Evolutionary conservation across 2,888 invertebrate genomes (phyloP).

Genomic region (Pemphredon lugubris): DNA sequence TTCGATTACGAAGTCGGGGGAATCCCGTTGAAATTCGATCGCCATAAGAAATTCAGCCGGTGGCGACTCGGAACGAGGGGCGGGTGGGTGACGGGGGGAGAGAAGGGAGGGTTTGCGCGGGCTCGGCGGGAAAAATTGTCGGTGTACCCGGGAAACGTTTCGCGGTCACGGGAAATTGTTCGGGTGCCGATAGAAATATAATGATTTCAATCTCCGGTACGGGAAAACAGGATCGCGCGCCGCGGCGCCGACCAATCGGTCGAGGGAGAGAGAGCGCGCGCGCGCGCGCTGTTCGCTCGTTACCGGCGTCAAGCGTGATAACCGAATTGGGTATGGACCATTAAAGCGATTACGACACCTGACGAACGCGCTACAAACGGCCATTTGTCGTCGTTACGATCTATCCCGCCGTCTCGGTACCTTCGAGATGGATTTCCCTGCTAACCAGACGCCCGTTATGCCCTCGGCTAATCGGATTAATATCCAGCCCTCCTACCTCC

Average conservation of each 20-base stretch:
- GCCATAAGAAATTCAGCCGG: too few species aligned
- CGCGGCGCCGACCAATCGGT: conserved; percentile 2
- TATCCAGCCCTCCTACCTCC: conserved; percentile 8
- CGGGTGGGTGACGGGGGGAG: too few species aligned
- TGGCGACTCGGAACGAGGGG: too few species aligned
- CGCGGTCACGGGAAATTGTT: not conserved
- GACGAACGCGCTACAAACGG: conserved; percentile 62
- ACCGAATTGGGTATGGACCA: conserved; percentile 65
- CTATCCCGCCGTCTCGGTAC: conserved; percentile 50
- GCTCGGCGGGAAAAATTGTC: not conserved
- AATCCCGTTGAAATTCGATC: too few species aligned
- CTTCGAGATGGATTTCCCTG: conserved; percentile 54
- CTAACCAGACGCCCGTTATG: conserved; percentile 45
- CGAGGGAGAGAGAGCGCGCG: conserved; percentile 28
- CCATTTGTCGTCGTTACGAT: conserved; percentile 62
- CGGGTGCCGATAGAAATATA: not conserved
- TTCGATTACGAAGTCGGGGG: too few species aligned
- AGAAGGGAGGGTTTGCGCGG: too few species aligned
- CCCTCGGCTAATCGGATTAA: conserved; percentile 53
- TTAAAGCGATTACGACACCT: conserved; percentile 65
- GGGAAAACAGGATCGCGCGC: too few species aligned
- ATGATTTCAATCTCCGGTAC: conserved; percentile 16
- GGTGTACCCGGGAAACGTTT: not conserved
- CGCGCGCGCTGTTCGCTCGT: conserved; percentile 47
- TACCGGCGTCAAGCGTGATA: conserved; percentile 58